Evolutionary conservation across 2,113 vertebrate genomes (phyloP).

Genomic region (Carassius carassius): DNA sequence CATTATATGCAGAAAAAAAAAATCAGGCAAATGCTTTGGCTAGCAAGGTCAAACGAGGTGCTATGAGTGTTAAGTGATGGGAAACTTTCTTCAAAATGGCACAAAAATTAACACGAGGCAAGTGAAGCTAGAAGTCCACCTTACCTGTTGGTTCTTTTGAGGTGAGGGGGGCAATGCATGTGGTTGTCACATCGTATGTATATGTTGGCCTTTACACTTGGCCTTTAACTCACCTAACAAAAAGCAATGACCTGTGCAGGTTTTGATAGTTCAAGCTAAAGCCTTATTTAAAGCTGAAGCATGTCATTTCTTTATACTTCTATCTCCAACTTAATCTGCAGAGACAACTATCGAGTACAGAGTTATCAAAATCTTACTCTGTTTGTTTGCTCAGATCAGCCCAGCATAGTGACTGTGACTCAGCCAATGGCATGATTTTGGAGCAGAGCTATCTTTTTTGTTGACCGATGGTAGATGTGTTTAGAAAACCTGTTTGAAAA

Average conservation of each 20-base stretch:
- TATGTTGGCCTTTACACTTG: background rate
- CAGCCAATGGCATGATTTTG: too few relatives aligned
- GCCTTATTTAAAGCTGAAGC: background rate
- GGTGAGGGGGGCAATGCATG: background rate
- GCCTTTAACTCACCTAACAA: background rate
- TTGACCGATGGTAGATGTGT: too few relatives aligned
- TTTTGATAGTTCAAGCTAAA: background rate
- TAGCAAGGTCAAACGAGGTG: background rate
- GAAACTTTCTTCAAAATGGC: background rate
- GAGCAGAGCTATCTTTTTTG: too few relatives aligned
- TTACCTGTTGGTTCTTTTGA: background rate
- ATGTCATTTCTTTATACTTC: background rate
- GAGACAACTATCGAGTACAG: background rate
- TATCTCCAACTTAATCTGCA: background rate
- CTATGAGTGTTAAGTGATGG: background rate
- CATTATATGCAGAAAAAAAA: background rate
- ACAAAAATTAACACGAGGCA: background rate
- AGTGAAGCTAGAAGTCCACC: background rate
- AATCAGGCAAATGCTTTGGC: background rate
- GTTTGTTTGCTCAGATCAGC: background rate
- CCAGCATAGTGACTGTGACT: background rate
- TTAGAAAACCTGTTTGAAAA: too few relatives aligned
- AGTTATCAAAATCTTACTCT: background rate
- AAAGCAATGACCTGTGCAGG: background rate
- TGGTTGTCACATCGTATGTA: slow-evolving; percentile 3